Percentiles rank a stretch among this genome's conserved stretches.
Evolutionary conservation across 2,113 vertebrate genomes (phyloP).

Genomic region (Setophaga kirtlandii): DNA sequence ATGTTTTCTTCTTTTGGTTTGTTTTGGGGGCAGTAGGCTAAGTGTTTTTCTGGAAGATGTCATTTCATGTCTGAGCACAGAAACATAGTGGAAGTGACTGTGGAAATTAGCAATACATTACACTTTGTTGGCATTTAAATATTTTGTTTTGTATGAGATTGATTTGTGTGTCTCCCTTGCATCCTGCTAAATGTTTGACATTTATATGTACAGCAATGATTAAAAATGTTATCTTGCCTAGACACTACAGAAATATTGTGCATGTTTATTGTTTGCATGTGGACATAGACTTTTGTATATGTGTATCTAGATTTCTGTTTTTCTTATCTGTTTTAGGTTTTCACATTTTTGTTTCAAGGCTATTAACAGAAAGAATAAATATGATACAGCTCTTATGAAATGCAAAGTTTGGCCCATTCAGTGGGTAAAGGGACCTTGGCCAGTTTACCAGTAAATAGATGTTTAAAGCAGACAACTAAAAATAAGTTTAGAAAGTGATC

Average conservation of each 20-base stretch:
- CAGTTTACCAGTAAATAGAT: not conserved
- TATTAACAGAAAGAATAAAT: not conserved
- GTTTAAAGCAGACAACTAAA: not conserved
- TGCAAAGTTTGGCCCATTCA: not conserved
- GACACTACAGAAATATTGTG: not conserved
- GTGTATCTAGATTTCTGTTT: not conserved
- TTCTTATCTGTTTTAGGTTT: not conserved
- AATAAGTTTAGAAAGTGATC: conserved; percentile 4
- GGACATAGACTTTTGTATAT: not conserved
- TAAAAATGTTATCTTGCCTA: not conserved
- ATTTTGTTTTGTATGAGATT: not conserved
- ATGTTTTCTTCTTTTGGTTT: not conserved
- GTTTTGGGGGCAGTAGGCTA: not conserved
- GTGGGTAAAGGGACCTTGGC: not conserved
- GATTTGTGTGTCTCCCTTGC: not conserved
- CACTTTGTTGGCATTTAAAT: not conserved
- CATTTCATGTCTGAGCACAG: not conserved
- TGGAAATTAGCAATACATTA: not conserved
- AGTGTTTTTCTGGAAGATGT: not conserved
- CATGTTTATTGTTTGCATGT: not conserved
- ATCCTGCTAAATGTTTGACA: not conserved
- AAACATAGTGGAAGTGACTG: not conserved
- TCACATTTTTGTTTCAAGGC: not conserved
- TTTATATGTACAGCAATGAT: not conserved
- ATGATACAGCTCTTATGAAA: not conserved